Conservation (phyloP, 2,113 vertebrate species). For the Leucoraja erinaceus region DNA sequence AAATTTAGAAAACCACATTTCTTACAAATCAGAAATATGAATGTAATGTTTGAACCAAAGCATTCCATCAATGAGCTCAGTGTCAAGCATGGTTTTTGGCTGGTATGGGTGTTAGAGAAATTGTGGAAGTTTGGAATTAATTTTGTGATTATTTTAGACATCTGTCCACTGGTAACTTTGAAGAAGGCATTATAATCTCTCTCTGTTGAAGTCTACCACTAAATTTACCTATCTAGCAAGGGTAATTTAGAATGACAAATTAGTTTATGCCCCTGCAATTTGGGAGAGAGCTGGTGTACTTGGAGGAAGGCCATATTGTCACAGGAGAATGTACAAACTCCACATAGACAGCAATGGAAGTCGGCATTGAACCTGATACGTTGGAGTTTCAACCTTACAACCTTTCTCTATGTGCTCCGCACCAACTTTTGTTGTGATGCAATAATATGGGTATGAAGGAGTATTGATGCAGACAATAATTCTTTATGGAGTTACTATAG, state of each 20-base stretch:
- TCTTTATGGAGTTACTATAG: not conserved
- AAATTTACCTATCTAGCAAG: no score
- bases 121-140: slow-evolving; percentile 24
- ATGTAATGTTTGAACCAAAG: not conserved
- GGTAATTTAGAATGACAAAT: no score
- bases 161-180: slow-evolving; percentile 31
- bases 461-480: not conserved
- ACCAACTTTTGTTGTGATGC: not conserved
- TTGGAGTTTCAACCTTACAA: no score
- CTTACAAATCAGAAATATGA: not conserved
- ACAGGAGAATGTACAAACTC: no score
- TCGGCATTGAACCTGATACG: no score
- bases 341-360: no score
- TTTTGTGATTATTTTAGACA: slow-evolving; percentile 38
- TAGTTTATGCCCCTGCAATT: no score
- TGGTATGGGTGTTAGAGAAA: not conserved
- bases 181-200: not conserved
- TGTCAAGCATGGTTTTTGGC: not conserved
- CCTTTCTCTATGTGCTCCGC: not conserved
- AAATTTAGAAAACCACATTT: not conserved
- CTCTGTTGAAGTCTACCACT: not conserved
- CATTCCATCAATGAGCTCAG: not conserved
- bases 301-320: no score
- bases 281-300: no score
- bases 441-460: slow-evolving; percentile 27